Conservation (phyloP, 1,140 invertebrate genomes). For the Drosophila punjabiensis region DNA sequence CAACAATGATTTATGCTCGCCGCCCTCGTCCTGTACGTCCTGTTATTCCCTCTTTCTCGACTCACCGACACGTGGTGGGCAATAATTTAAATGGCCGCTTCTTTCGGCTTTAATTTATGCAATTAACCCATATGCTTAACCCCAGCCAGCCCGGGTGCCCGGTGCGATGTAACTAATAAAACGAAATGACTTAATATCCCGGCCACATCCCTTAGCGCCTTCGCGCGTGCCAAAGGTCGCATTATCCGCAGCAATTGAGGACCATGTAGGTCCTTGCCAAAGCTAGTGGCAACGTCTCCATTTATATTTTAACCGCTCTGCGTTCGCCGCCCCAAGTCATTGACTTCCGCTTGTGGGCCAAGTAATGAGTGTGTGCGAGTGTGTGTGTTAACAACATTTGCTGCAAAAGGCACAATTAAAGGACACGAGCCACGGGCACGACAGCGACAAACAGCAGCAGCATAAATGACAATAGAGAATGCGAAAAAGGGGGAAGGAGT, state of each 20-base stretch:
- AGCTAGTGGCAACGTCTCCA: conserved; percentile 73
- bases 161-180: conserved; percentile 70
- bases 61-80: conserved; percentile 6
- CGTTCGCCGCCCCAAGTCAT: conserved; percentile 66
- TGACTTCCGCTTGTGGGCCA: conserved; percentile 59
- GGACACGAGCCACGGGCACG: conserved; percentile 65
- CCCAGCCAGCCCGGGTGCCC: conserved; percentile 30
- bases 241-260: conserved; percentile 57
- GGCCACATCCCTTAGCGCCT: conserved; percentile 29
- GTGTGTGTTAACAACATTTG: conserved; percentile 48
- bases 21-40: conserved; percentile 20
- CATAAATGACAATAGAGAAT: conserved; percentile 56
- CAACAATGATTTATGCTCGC: conserved; percentile 78
- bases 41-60: background rate
- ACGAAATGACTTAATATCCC: conserved; percentile 78
- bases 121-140: conserved; percentile 79
- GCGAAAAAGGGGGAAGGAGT: conserved; percentile 1
- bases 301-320: conserved; percentile 66
- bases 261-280: conserved; percentile 51
- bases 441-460: conserved; percentile 63
- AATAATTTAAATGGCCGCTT: conserved; percentile 63
- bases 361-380: background rate
- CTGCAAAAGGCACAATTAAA: conserved; percentile 75
- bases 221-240: conserved; percentile 68
- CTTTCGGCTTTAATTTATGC: conserved; percentile 74